Percentiles rank a stretch among this genome's conserved stretches.
Evolutionary conservation across 2,888 invertebrate genomes (phyloP).

Genomic region (Dastarcus helophoroides): DNA sequence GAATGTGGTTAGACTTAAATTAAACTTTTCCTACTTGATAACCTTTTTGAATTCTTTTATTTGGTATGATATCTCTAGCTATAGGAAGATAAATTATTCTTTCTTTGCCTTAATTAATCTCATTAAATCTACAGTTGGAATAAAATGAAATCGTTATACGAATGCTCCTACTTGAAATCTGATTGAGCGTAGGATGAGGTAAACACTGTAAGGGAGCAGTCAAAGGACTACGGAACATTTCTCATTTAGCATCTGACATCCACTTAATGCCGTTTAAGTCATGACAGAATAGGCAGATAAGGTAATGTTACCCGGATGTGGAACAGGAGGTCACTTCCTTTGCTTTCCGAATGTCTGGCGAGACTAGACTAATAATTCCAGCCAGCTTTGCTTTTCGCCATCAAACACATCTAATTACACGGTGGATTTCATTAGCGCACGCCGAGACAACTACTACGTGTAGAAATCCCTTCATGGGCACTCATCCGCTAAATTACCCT

Average conservation of each 20-base stretch:
- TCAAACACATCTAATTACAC: conserved; percentile 21
- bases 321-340: conserved; percentile 13
- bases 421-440: conserved; percentile 18
- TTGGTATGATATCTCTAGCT: no score
- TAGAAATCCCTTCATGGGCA: background rate
- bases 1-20: no score
- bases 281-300: conserved; percentile 18
- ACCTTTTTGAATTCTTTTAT: no score
- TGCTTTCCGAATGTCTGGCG: conserved; percentile 9
- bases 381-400: conserved; percentile 13
- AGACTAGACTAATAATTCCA: conserved; percentile 8
- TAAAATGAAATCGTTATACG: no score
- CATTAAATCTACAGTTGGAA: no score
- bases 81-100: no score
- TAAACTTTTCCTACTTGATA: no score
- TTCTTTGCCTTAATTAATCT: no score
- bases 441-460: conserved; percentile 2
- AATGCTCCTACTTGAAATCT: no score
- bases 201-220: conserved; percentile 9
- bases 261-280: conserved; percentile 14
- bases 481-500: conserved; percentile 1
- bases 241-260: conserved; percentile 20
- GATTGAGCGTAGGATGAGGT: no score
- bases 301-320: conserved; percentile 18
- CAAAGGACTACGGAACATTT: conserved; percentile 16